A percentile compares a stretch with the other conserved stretches of the same genome.
phyloP scores from a whole-genome alignment of 2,797 vertebrate genomes.

The Acipenser ruthenus region DNA sequence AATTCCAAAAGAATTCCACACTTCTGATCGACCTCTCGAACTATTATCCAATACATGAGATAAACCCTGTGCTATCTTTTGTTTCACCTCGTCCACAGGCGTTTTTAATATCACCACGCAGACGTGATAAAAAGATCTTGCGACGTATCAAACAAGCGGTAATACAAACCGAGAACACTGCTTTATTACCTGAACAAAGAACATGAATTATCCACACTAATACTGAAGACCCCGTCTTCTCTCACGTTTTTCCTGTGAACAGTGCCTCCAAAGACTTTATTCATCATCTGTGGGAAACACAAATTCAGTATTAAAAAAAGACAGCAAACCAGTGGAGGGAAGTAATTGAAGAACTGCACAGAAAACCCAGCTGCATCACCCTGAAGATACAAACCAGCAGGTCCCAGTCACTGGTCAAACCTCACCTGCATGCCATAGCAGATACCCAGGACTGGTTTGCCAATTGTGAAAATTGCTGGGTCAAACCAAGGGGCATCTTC shows the following conservation, averaged over 20 bases:
- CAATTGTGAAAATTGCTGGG: constrained; percentile 94
- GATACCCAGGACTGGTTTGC: constrained; percentile 92
- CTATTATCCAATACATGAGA: no score
- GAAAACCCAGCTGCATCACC: background rate
- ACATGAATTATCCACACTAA: constrained; percentile 89
- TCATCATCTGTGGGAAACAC: constrained; percentile 84
- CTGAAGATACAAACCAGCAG: constrained; percentile 1
- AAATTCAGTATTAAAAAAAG: no score
- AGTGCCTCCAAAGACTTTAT: constrained; percentile 94
- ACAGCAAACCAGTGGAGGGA: no score
- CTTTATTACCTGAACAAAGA: constrained; percentile 82
- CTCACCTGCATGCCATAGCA: constrained; percentile 98
- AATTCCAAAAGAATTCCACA: no score
- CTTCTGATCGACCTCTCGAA: no score
- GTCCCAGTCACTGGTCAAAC: background rate
- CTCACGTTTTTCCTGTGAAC: constrained; percentile 92
- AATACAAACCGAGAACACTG: no score
- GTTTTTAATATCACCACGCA: no score
- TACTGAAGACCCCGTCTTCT: constrained; percentile 91
- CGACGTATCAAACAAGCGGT: no score
- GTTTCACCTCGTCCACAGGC: no score
- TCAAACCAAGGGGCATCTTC: constrained; percentile 98
- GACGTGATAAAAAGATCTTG: no score
- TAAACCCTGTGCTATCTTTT: no score
- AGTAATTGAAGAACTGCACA: no score